phyloP scores from a whole-genome alignment of 2,113 vertebrate genomes.

The Porphyrio hochstetteri region DNA sequence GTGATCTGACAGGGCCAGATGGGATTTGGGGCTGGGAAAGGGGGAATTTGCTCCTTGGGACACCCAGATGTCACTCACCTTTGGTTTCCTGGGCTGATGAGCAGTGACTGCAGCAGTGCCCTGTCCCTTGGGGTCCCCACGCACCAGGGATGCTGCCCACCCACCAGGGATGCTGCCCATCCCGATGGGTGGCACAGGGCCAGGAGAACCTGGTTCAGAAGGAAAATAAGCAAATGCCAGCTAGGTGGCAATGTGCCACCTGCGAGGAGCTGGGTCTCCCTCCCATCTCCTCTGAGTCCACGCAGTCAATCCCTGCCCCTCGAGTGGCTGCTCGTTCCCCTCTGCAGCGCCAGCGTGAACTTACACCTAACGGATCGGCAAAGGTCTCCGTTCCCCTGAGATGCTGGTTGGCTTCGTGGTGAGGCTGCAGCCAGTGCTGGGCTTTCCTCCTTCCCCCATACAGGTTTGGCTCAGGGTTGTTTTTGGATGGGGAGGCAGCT shows the following conservation, averaged over 20 bases:
- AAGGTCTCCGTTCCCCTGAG: background rate
- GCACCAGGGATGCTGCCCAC: background rate
- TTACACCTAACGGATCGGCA: background rate
- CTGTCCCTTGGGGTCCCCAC: background rate
- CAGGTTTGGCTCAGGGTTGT: background rate
- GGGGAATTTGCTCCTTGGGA: accelerated
- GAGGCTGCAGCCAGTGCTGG: background rate
- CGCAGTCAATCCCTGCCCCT: background rate
- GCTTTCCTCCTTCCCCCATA: background rate
- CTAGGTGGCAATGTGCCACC: conserved; percentile 63
- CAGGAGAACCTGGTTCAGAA: background rate
- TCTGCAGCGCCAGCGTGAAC: background rate
- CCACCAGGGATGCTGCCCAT: background rate
- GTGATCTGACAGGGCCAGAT: background rate
- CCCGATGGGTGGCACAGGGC: accelerated
- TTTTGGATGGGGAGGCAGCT: background rate
- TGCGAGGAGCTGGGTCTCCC: background rate
- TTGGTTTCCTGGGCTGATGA: background rate
- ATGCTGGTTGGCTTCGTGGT: background rate
- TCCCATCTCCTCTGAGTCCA: background rate
- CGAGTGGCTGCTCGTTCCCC: background rate
- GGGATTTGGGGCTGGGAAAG: background rate
- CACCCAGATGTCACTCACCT: background rate
- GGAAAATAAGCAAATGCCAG: conserved; percentile 27
- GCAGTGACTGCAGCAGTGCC: background rate